Conservation (phyloP, 2,888 invertebrate genomes). For the Conomelus anceps region DNA sequence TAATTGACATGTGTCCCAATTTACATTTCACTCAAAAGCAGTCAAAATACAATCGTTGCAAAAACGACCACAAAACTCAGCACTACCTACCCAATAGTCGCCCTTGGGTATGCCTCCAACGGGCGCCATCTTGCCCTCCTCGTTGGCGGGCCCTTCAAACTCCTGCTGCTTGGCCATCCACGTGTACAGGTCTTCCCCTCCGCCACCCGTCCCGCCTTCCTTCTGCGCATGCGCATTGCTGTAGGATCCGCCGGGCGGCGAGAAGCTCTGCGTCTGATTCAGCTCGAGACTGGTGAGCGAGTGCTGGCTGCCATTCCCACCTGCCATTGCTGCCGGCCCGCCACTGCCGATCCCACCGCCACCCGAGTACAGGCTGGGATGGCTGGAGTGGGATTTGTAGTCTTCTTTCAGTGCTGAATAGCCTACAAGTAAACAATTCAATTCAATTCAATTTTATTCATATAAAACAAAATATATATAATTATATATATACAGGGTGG, state of each 20-base stretch:
- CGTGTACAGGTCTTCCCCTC: conserved; percentile 66
- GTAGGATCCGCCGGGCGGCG: conserved; percentile 13
- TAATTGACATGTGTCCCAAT: too few relatives aligned
- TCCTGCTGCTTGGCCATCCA: conserved; percentile 94
- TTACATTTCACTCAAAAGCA: too few relatives aligned
- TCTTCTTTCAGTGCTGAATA: conserved; percentile 35
- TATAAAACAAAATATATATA: too few relatives aligned
- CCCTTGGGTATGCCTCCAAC: conserved; percentile 20
- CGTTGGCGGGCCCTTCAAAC: conserved; percentile 29
- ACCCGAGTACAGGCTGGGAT: conserved; percentile 20
- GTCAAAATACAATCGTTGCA: too few relatives aligned
- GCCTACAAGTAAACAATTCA: conserved; percentile 20
- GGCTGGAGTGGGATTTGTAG: conserved; percentile 25
- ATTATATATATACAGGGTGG: too few relatives aligned
- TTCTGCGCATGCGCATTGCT: background rate
- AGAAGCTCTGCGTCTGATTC: conserved; percentile 35
- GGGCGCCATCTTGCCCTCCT: conserved; percentile 26
- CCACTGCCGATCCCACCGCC: background rate
- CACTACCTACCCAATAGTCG: conserved; percentile 20
- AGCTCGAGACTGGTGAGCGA: conserved; percentile 42
- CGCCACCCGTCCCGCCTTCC: conserved; percentile 15
- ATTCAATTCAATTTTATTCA: too few relatives aligned
- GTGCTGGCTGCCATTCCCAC: conserved; percentile 39
- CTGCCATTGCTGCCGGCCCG: background rate
- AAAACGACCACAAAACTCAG: background rate